phyloP scores from a whole-genome alignment of 2,113 vertebrate species.

The Phalacrocorax aristotelis region DNA sequence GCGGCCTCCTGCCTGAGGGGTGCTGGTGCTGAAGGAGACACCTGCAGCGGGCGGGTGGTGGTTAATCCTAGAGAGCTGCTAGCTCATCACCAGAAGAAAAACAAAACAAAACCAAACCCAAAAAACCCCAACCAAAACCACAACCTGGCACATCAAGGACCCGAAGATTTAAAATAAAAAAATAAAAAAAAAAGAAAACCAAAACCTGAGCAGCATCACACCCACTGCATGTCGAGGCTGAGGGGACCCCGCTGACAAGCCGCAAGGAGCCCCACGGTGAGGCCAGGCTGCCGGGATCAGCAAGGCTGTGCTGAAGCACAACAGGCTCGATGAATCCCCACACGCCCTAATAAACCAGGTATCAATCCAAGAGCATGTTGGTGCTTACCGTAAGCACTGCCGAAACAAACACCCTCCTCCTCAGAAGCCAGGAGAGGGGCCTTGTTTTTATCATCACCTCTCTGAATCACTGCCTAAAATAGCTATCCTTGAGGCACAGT shows the following conservation, averaged over 20 bases:
- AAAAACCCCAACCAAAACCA: too few species aligned
- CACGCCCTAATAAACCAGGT: rapidly evolving
- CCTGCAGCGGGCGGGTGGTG: rapidly evolving
- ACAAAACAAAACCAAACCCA: too few species aligned
- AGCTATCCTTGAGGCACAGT: not conserved
- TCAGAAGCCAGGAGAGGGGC: not conserved
- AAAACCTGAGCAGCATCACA: rapidly evolving
- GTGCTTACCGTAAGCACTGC: not conserved
- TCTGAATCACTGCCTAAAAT: not conserved
- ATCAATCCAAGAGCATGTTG: rapidly evolving
- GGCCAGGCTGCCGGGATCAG: not conserved
- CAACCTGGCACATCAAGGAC: not conserved
- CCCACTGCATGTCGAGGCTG: not conserved
- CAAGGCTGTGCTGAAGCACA: not conserved
- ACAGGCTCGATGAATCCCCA: not conserved
- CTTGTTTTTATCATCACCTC: not conserved
- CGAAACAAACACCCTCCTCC: not conserved
- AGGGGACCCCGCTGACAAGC: not conserved
- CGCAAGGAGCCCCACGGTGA: rapidly evolving
- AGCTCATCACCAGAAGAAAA: not conserved
- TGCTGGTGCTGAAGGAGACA: not conserved
- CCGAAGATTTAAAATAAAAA: not conserved
- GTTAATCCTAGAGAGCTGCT: not conserved
- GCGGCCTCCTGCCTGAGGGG: not conserved
- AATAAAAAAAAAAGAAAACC: not conserved